Base-by-base conservation (phyloP, 2,888 invertebrate species). In the Polymixis flavicincta region DNA sequence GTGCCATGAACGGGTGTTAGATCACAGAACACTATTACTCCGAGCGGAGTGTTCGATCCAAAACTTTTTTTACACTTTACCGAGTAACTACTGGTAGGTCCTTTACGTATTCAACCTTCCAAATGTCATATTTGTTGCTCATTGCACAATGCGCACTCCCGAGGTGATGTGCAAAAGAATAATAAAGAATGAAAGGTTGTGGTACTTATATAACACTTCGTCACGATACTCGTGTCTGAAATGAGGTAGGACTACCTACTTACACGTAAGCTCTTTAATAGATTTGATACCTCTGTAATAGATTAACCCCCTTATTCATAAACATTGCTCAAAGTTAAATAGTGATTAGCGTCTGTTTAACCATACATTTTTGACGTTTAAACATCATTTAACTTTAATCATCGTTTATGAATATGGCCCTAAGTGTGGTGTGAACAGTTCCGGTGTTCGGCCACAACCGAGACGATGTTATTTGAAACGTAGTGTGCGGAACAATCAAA, bases 121-220 rank as follows among this genome's bases (percentile, higher is more conserved):
- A n/a, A 37, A 61, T 69, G 55, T 74, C 50, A 69, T 60, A 52
- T 13, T 59, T 63, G n/a, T 42, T 37, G 37, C n/a, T 42, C 9
- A 25, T 85, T 80, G 37, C 70, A 57, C 70, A 85, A 85, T 50
- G 52, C 48, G 68, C 66, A 74, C 59, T 67, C 50, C 22, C 14
- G 71, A 57, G 66, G 74, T 75, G 68, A 80, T 74, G 71, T 74
- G 67, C 59, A 70, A 76, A 71, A 79, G 75, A 78, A 76, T 81
- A 83, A 72, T 74, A 52, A 74, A 76, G 42, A 85, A 83, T 82
- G 81, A 86, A 82, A 83, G 83, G 74, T 80, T 78, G 77, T 42
- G 63, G 76, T 64, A n/a, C n/a, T n/a, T n/a, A 74, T 71, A 76
- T 65, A 68, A 22, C 61, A 74, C 61, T 71, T 55, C 50, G 68